These are phyloP conservation scores for Varanus komodoensis DNA, from an alignment of 2,113 vertebrate species.

Conservation along the genomic window DNA sequence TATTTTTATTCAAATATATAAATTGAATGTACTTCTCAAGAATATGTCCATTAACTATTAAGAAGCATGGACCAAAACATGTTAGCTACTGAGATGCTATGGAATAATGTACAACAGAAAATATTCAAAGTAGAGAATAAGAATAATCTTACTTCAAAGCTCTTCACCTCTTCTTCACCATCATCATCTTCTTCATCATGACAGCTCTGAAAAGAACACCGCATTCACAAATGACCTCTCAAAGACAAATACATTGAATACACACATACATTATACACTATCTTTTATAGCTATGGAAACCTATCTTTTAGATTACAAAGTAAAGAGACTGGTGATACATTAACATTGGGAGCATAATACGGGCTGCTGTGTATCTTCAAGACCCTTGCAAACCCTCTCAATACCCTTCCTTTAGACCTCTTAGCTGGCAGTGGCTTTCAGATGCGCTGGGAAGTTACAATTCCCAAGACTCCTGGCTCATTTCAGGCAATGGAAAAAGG, in stretches of 20 bases:
- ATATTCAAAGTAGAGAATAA: conserved; percentile 38
- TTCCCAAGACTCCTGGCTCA: neutral
- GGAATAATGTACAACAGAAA: conserved; percentile 68
- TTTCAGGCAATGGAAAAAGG: neutral
- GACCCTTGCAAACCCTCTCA: neutral
- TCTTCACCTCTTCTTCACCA: conserved; percentile 93
- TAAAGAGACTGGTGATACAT: neutral
- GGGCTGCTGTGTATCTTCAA: neutral
- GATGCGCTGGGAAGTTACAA: neutral
- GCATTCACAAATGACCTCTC: neutral
- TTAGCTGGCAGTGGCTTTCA: neutral
- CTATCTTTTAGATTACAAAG: neutral
- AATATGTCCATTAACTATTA: conserved; percentile 34
- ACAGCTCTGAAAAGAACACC: conserved; percentile 85
- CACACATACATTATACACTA: neutral
- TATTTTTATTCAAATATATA: conserved; percentile 16
- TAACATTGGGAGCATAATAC: neutral
- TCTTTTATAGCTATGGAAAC: neutral
- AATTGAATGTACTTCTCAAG: neutral
- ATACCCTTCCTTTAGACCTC: neutral
- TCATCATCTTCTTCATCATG: conserved; percentile 96
- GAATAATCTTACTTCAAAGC: conserved; percentile 90
- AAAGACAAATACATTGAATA: neutral
- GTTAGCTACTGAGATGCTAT: conserved; percentile 77
- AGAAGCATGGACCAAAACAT: conserved; percentile 80